Percentiles rank a stretch among this genome's conserved stretches.
These are phyloP conservation scores for Paramormyrops hopkinsi DNA, from an alignment of 2,797 vertebrate species.

Conservation along the genomic window DNA sequence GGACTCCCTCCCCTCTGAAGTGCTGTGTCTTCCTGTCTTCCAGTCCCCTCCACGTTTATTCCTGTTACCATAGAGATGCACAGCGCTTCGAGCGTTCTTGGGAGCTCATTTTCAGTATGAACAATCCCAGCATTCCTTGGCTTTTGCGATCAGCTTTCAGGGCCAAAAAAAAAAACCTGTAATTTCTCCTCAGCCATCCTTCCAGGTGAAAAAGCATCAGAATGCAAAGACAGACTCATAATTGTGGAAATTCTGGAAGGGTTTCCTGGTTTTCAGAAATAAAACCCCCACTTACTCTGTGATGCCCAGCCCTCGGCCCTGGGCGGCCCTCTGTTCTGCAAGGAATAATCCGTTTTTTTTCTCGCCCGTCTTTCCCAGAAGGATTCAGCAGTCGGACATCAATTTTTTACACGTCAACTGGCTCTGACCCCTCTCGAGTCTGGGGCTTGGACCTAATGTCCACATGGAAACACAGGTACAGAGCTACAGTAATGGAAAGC, in stretches of 20 bases:
- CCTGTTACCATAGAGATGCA: neutral
- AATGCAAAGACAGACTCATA: neutral
- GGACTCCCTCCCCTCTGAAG: neutral
- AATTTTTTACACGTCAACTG: neutral
- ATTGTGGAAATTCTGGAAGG: neutral
- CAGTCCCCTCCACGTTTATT: neutral
- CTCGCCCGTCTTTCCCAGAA: neutral
- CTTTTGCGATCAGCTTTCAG: neutral
- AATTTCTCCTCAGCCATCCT: neutral
- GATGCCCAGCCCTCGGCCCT: neutral
- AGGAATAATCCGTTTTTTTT: neutral
- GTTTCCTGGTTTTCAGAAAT: neutral
- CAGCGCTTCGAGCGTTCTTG: neutral
- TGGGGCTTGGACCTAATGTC: neutral
- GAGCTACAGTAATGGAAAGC: neutral
- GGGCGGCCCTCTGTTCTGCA: neutral
- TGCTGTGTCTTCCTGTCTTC: neutral
- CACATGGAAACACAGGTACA: neutral
- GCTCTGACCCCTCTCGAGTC: neutral
- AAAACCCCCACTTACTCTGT: neutral
- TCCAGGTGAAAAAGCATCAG: neutral
- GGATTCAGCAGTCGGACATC: neutral
- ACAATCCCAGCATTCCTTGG: conserved; percentile 1
- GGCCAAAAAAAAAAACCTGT: neutral
- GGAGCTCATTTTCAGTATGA: neutral